Percentiles rank a stretch among this genome's conserved stretches.
phyloP scores from a whole-genome alignment of 1,140 invertebrate genomes.

The Probaryconus sp. region DNA sequence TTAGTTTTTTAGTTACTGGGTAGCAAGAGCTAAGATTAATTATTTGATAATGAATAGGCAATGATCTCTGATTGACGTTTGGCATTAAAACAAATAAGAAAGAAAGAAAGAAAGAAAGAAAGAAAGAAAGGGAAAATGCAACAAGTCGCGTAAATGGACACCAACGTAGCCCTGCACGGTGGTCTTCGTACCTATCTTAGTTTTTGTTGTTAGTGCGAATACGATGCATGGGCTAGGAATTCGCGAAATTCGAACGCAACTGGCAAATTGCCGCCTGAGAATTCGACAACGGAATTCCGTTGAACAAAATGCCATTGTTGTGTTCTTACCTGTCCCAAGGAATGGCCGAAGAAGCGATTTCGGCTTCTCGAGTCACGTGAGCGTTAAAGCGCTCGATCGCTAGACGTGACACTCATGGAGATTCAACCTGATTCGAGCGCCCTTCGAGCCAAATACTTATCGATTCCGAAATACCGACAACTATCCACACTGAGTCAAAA shows the following conservation, averaged over 20 bases:
- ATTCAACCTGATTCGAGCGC: conserved; percentile 24
- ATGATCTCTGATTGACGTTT: no score
- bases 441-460: no score
- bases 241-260: conserved; percentile 74
- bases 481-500: conserved; percentile 24
- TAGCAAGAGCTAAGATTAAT: no score
- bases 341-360: conserved; percentile 64
- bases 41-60: no score
- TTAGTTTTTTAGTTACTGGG: no score
- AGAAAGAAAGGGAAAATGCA: no score
- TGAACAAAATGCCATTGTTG: conserved; percentile 72
- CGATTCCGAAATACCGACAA: conserved; percentile 13
- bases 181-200: conserved; percentile 68
- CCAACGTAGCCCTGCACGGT: conserved; percentile 63
- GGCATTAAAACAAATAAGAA: background rate
- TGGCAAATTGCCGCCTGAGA: conserved; percentile 72
- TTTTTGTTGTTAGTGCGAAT: conserved; percentile 68
- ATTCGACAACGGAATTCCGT: conserved; percentile 71
- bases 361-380: conserved; percentile 52
- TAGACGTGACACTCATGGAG: conserved; percentile 63
- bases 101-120: no score
- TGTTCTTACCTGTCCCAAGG: conserved; percentile 67
- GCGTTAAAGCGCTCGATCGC: conserved; percentile 49
- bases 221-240: conserved; percentile 73
- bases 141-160: conserved; percentile 27